These are phyloP conservation scores for Cerastoderma edule DNA, from an alignment of 2,888 invertebrate species.

Conservation along the genomic window DNA sequence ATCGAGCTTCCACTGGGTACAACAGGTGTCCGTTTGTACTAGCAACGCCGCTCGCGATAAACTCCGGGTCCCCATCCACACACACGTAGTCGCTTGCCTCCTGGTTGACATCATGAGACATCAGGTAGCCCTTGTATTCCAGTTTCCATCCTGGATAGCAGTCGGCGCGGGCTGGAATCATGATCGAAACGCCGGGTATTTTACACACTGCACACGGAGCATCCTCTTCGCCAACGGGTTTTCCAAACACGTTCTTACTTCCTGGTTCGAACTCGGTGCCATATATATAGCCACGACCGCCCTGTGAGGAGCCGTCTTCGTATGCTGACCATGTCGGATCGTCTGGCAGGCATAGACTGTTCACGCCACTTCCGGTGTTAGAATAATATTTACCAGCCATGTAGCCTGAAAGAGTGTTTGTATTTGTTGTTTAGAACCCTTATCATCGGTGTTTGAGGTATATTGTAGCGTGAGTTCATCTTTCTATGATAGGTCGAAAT, in stretches of 20 bases:
- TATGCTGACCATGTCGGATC: constrained; percentile 15
- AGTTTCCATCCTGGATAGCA: constrained; percentile 6
- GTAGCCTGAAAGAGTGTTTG: neutral
- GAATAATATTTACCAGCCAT: constrained; percentile 7
- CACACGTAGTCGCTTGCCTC: constrained; percentile 1
- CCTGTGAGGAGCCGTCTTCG: neutral
- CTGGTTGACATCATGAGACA: neutral
- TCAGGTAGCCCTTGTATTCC: constrained; percentile 9
- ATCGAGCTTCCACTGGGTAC: neutral
- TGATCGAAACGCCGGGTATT: neutral
- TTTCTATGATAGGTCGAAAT: too few species aligned
- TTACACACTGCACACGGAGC: constrained; percentile 10
- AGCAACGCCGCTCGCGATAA: neutral
- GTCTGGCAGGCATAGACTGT: constrained; percentile 10
- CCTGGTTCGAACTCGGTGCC: neutral
- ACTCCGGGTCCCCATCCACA: constrained; percentile 14
- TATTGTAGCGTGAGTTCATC: too few species aligned
- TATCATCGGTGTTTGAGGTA: too few species aligned
- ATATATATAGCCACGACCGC: neutral
- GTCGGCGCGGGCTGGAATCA: constrained; percentile 10
- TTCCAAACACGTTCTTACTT: neutral
- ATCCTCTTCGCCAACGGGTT: neutral
- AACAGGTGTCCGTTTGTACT: constrained; percentile 1
- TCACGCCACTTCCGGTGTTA: neutral
- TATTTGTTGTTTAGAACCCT: neutral